Percentiles rank a stretch among this genome's conserved stretches.
phyloP scores from a whole-genome alignment of 2,888 invertebrate genomes.

The Thereva unica region DNA sequence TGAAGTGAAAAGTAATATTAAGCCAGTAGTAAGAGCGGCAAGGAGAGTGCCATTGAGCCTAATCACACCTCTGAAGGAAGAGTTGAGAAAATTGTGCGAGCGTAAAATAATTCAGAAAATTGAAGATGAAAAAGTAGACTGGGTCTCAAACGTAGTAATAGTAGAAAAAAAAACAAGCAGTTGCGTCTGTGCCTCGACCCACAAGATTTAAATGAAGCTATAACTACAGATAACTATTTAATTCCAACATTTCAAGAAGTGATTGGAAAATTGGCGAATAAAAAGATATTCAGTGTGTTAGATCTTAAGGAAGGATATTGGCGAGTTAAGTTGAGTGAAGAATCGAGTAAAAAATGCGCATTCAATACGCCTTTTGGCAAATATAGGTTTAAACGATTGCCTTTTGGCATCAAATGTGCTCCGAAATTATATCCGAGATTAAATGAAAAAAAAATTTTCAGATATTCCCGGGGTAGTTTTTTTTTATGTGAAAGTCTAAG shows the following conservation, averaged over 20 bases:
- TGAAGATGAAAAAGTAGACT: conserved; percentile 17
- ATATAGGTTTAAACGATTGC: conserved; percentile 39
- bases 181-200: conserved; percentile 38
- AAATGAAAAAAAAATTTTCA: conserved; percentile 41
- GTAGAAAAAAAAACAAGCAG: background rate
- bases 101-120: conserved; percentile 13
- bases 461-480: conserved; percentile 44
- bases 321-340: conserved; percentile 37
- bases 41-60: conserved; percentile 1
- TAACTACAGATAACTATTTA: too few species aligned
- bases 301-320: conserved; percentile 39
- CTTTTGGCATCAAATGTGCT: conserved; percentile 43
- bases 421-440: conserved; percentile 44
- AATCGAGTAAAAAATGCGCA: conserved; percentile 34
- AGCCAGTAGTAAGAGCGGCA: conserved; percentile 30
- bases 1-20: conserved; percentile 32
- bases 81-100: conserved; percentile 24
- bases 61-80: background rate
- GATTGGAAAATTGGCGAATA: conserved; percentile 23
- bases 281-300: conserved; percentile 34
- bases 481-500: too few species aligned
- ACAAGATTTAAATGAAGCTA: conserved; percentile 26
- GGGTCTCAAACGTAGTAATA: conserved; percentile 27
- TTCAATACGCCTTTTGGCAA: conserved; percentile 39
- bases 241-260: conserved; percentile 40